Evolutionary conservation across 1,140 invertebrate species (phyloP).

Genomic region (Plectrocnemia conspersa): DNA sequence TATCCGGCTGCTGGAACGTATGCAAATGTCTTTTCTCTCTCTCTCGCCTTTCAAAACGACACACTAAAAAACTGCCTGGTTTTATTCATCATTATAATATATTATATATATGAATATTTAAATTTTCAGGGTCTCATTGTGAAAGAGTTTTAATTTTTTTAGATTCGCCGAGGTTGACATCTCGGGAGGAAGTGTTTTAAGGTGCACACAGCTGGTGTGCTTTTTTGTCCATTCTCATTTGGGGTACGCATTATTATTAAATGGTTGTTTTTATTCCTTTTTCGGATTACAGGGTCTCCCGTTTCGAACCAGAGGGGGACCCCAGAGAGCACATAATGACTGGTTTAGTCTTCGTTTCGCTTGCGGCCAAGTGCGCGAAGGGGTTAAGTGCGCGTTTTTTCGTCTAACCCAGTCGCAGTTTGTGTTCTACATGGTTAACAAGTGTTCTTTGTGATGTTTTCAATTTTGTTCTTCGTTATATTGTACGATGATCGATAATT

Average conservation of each 20-base stretch:
- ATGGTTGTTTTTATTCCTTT: slow-evolving; percentile 31
- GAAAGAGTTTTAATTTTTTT: slow-evolving; percentile 19
- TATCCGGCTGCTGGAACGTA: slow-evolving; percentile 18
- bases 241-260: slow-evolving; percentile 28
- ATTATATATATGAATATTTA: slow-evolving; percentile 29
- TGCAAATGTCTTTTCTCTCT: slow-evolving; percentile 28
- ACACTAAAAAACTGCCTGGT: no score
- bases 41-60: no score
- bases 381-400: slow-evolving; percentile 13
- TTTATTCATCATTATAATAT: no score
- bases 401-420: slow-evolving; percentile 16
- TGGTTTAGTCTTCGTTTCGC: slow-evolving; percentile 29
- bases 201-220: slow-evolving; percentile 24
- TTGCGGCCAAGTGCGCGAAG: slow-evolving; percentile 17
- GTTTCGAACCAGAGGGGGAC: slow-evolving; percentile 9
- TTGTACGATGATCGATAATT: no score
- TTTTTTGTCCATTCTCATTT: slow-evolving; percentile 22
- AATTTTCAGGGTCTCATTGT: slow-evolving; percentile 14
- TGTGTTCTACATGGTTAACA: slow-evolving; percentile 21
- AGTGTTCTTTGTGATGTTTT: no score
- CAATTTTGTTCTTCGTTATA: no score
- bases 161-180: slow-evolving; percentile 10
- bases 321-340: slow-evolving; percentile 26
- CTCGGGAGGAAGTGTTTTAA: slow-evolving; percentile 8
- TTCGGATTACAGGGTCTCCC: slow-evolving; percentile 19